phyloP scores from a whole-genome alignment of 2,888 invertebrate genomes.

The Amphipoea lucens region DNA sequence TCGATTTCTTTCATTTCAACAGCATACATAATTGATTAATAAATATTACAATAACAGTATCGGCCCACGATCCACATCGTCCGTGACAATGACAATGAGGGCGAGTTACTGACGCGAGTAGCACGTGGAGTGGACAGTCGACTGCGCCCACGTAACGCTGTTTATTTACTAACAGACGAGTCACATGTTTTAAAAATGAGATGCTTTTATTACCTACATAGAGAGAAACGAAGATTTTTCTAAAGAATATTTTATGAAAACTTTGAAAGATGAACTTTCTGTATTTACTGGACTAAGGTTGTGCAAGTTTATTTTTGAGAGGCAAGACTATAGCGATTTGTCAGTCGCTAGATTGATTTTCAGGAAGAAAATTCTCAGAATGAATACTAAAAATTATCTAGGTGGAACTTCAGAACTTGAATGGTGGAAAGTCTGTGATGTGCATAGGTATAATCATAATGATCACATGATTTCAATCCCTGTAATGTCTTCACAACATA shows the following conservation, averaged over 20 bases:
- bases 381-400: too few relatives aligned
- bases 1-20: neutral
- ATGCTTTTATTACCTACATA: slow-evolving; percentile 9
- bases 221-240: neutral
- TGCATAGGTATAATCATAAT: too few relatives aligned
- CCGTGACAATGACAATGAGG: slow-evolving; percentile 56
- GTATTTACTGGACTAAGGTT: neutral
- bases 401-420: too few relatives aligned
- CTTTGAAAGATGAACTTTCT: neutral
- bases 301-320: neutral
- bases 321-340: too few relatives aligned
- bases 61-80: slow-evolving; percentile 32
- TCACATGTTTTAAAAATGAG: slow-evolving; percentile 17
- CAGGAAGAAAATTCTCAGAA: too few relatives aligned
- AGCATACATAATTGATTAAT: slow-evolving; percentile 26
- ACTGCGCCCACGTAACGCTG: slow-evolving; percentile 40
- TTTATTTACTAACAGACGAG: slow-evolving; percentile 53
- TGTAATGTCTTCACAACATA: neutral
- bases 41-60: slow-evolving; percentile 28
- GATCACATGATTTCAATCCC: neutral
- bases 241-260: neutral
- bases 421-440: too few relatives aligned
- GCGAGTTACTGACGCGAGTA: slow-evolving; percentile 52
- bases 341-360: too few relatives aligned
- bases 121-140: slow-evolving; percentile 46